Evolutionary conservation across 2,113 vertebrate species (phyloP).

Genomic region (Hassar affinis): DNA sequence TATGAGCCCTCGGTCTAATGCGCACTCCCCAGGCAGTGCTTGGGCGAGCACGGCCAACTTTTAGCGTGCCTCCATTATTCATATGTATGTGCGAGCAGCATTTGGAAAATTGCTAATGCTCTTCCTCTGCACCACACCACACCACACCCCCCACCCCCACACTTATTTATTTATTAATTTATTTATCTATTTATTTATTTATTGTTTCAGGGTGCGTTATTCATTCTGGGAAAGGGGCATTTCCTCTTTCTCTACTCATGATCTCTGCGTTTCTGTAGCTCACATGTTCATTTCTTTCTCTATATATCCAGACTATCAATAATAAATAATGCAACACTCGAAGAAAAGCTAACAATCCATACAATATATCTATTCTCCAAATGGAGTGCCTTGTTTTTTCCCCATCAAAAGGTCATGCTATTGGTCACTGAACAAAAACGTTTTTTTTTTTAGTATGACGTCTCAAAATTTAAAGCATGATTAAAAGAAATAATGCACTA

Average conservation of each 20-base stretch:
- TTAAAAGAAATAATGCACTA: too few relatives aligned
- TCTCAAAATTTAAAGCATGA: neutral
- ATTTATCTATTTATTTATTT: constrained; percentile 62
- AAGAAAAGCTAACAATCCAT: neutral
- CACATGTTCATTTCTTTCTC: neutral
- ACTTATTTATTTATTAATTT: constrained; percentile 55
- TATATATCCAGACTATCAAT: neutral
- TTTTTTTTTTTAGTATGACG: too few relatives aligned
- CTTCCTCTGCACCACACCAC: constrained; percentile 39
- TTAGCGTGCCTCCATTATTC: constrained; percentile 59
- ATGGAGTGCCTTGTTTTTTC: neutral
- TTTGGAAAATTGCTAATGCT: constrained; percentile 61
- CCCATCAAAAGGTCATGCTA: neutral
- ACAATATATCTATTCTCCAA: neutral
- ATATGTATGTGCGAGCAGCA: constrained; percentile 58
- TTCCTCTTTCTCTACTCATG: constrained; percentile 20
- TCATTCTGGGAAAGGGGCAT: constrained; percentile 44
- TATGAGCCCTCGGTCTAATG: constrained; percentile 62
- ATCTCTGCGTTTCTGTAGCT: neutral
- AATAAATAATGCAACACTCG: neutral
- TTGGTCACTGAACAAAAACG: too few relatives aligned
- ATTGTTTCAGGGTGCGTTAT: constrained; percentile 55
- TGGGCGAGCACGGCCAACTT: constrained; percentile 54
- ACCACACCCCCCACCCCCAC: constrained; percentile 41
- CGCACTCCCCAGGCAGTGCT: constrained; percentile 58